A percentile compares a stretch with the other conserved stretches of the same genome.
Conservation (phyloP, 2,797 vertebrate species). For the Bradypodion ventrale region DNA sequence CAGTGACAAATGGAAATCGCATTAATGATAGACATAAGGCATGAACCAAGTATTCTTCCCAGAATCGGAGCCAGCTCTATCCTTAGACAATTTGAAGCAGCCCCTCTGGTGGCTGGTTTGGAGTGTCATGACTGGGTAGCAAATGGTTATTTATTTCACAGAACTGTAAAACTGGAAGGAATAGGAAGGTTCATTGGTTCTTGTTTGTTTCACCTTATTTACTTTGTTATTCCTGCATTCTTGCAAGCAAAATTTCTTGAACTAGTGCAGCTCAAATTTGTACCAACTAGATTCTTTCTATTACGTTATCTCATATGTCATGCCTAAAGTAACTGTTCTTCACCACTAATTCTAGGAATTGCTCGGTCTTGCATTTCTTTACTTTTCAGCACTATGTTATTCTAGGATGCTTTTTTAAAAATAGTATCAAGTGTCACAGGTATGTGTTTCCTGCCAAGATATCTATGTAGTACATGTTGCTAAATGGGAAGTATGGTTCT, state of each 20-base stretch:
- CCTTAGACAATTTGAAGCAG: not conserved
- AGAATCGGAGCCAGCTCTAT: not conserved
- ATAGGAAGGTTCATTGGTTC: too few relatives aligned
- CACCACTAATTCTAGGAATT: not conserved
- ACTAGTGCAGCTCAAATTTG: not conserved
- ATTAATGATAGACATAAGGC: not conserved
- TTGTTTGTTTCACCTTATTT: not conserved
- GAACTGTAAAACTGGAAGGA: too few relatives aligned
- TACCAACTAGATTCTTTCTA: not conserved
- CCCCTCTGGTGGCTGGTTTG: not conserved
- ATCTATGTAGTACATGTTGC: not conserved
- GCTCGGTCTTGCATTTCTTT: not conserved
- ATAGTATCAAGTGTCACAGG: not conserved
- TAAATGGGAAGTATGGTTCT: not conserved
- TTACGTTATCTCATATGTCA: not conserved
- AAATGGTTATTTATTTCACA: not conserved
- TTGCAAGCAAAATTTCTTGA: not conserved
- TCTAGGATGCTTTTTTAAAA: not conserved
- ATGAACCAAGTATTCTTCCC: not conserved
- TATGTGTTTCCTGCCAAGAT: not conserved
- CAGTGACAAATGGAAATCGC: not conserved
- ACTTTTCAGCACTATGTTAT: not conserved
- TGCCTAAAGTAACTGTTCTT: not conserved
- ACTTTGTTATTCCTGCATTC: too few relatives aligned
- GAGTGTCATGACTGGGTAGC: not conserved